Percentiles rank a stretch among this genome's conserved stretches.
phyloP scores from a whole-genome alignment of 2,888 invertebrate species.

The Marronus borbonicus region DNA sequence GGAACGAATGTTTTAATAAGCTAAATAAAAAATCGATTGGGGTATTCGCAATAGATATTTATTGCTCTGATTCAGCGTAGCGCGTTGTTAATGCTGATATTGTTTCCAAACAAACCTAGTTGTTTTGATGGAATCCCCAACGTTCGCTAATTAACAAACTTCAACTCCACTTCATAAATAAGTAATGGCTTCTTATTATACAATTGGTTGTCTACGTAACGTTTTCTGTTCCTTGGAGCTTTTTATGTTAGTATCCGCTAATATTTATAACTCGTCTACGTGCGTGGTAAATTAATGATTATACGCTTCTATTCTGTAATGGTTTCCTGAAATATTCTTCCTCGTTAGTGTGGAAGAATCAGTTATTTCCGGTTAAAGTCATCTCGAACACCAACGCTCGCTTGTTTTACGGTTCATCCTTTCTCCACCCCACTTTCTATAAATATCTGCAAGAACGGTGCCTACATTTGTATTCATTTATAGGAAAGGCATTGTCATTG shows the following conservation, averaged over 20 bases:
- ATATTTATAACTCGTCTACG: no score
- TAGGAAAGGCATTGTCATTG: slow-evolving; percentile 3
- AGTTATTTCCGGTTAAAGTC: slow-evolving; percentile 43
- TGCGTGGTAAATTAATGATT: neutral
- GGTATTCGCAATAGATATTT: neutral
- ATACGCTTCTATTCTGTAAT: neutral
- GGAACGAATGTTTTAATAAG: slow-evolving; percentile 15
- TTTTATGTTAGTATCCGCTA: no score
- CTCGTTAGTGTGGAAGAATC: slow-evolving; percentile 8
- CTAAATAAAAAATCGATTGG: neutral
- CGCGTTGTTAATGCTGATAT: neutral
- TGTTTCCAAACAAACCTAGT: neutral
- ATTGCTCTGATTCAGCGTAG: neutral
- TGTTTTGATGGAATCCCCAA: slow-evolving; percentile 2
- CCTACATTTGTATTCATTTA: slow-evolving; percentile 16
- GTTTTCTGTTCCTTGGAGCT: no score
- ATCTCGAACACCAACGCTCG: slow-evolving; percentile 31
- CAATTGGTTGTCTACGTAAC: no score
- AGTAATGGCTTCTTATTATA: no score
- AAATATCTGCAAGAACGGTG: slow-evolving; percentile 32
- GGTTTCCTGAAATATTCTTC: slow-evolving; percentile 18
- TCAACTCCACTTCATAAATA: no score
- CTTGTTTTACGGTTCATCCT: slow-evolving; percentile 20
- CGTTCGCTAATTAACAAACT: neutral
- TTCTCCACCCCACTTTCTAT: slow-evolving; percentile 25